Percentiles rank a stretch among this genome's conserved stretches.
These are phyloP conservation scores for Petromus typicus DNA, from an alignment of 2,113 vertebrate species.

Conservation along the genomic window DNA sequence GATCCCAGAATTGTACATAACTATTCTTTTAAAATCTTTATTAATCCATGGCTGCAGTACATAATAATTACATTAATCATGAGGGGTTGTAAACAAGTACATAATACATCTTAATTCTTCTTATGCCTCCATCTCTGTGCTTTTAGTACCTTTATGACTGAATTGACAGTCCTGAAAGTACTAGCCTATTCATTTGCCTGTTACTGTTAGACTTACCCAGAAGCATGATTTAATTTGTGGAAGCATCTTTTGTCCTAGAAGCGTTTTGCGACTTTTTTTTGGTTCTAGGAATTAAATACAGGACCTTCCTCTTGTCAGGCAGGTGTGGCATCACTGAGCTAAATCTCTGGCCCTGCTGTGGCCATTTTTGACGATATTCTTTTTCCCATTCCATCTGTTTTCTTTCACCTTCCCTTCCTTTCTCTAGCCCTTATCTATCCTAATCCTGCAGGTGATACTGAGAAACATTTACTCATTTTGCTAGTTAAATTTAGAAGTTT, in stretches of 20 bases:
- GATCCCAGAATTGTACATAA: constrained; percentile 10
- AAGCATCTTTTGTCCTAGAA: background rate
- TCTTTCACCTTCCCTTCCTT: background rate
- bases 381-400: background rate
- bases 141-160: constrained; percentile 33
- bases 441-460: background rate
- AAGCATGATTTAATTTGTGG: background rate
- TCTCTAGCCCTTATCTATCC: background rate
- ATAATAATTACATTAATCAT: too few species aligned
- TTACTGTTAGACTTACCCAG: background rate
- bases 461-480: background rate
- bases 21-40: background rate
- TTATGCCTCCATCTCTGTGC: background rate
- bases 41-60: background rate
- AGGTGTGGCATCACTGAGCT: too few species aligned
- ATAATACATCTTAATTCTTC: background rate
- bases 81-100: background rate
- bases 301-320: too few species aligned
- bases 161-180: constrained; percentile 16
- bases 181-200: background rate
- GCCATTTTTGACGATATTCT: background rate
- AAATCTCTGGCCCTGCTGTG: background rate
- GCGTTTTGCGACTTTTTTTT: too few species aligned
- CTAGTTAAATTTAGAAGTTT: background rate
- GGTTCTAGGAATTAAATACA: too few species aligned